These are phyloP conservation scores for Oreochromis grahami DNA, from an alignment of 2,797 vertebrate species.

Conservation along the genomic window DNA sequence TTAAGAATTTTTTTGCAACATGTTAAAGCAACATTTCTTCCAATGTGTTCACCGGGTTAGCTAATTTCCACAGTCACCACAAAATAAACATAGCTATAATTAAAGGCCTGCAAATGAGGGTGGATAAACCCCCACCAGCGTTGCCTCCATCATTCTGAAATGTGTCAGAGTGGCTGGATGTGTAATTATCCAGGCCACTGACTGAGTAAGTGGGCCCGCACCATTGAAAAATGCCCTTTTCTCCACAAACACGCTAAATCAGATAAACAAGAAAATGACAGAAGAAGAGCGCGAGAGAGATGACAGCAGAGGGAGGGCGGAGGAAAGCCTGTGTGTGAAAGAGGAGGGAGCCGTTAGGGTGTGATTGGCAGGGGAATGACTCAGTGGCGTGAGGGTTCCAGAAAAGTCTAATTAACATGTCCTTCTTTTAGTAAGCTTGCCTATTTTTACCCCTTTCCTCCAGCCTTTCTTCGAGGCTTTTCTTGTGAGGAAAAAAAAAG, in stretches of 20 bases:
- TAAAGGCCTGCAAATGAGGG: constrained; percentile 44
- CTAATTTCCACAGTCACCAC: constrained; percentile 35
- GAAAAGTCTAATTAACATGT: constrained; percentile 43
- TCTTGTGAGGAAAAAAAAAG: background rate
- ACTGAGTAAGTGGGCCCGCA: constrained; percentile 23
- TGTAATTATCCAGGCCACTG: constrained; percentile 53
- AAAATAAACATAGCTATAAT: constrained; percentile 48
- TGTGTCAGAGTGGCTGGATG: constrained; percentile 45
- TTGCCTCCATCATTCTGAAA: constrained; percentile 38
- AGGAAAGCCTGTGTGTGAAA: background rate
- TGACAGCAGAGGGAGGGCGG: background rate
- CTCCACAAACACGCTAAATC: constrained; percentile 12
- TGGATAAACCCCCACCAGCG: constrained; percentile 13
- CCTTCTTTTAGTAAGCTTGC: background rate
- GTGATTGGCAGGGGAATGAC: constrained; percentile 35
- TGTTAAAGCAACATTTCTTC: background rate
- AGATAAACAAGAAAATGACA: constrained; percentile 13
- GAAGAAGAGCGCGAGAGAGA: background rate
- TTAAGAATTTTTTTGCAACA: background rate
- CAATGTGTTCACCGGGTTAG: constrained; percentile 12
- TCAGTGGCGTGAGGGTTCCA: constrained; percentile 24
- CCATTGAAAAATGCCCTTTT: background rate
- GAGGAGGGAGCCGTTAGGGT: background rate
- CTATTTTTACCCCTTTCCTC: constrained; percentile 9
- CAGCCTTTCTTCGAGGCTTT: constrained; percentile 5